Evolutionary conservation across 2,888 invertebrate species (phyloP).

Genomic region (Cheilosia scutellata): DNA sequence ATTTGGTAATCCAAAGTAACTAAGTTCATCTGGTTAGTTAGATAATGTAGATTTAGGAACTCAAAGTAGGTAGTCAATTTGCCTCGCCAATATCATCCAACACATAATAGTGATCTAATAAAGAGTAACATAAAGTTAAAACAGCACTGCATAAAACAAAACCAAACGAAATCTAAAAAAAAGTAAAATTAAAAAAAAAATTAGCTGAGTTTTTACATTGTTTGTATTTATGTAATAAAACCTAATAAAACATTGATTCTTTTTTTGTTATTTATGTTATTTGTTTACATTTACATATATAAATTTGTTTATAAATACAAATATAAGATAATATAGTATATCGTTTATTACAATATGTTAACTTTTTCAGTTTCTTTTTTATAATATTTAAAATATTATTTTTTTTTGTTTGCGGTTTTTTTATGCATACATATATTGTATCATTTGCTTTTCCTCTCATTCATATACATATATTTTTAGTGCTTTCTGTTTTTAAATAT

Average conservation of each 20-base stretch:
- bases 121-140: conserved; percentile 9
- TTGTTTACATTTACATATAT: conserved; percentile 72
- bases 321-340: conserved; percentile 77
- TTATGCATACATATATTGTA: conserved; percentile 47
- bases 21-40: too few relatives aligned
- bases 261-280: conserved; percentile 40
- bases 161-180: conserved; percentile 31
- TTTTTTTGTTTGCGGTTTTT: conserved; percentile 38
- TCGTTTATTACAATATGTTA: conserved; percentile 77
- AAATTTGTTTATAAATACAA: conserved; percentile 78
- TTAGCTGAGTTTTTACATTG: conserved; percentile 42
- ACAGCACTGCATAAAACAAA: conserved; percentile 65
- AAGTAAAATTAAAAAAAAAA: conserved; percentile 50
- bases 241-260: conserved; percentile 56
- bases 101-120: not conserved
- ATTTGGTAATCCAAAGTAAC: too few relatives aligned
- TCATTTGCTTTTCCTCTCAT: conserved; percentile 55
- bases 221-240: conserved; percentile 64
- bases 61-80: too few relatives aligned
- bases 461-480: conserved; percentile 63
- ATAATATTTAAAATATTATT: conserved; percentile 67
- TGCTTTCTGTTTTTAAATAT: conserved; percentile 76
- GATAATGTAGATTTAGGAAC: too few relatives aligned
- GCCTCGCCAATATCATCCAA: too few relatives aligned
- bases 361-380: conserved; percentile 77